A percentile compares a stretch with the other conserved stretches of the same genome.
These are phyloP conservation scores for Gambusia yucatana DNA, from an alignment of 2,797 vertebrate genomes.

Conservation along the genomic window DNA sequence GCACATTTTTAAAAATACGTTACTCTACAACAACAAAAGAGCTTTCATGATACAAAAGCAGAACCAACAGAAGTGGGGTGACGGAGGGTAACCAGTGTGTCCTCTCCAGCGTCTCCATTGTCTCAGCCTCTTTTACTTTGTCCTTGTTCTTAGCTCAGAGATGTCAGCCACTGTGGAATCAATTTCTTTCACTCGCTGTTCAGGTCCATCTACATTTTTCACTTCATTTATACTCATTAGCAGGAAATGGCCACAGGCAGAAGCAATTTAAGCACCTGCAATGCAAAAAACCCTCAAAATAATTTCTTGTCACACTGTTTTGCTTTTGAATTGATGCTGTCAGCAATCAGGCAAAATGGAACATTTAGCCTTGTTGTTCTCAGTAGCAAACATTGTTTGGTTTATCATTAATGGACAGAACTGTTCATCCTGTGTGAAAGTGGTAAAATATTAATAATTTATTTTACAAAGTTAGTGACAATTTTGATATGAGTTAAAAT, in stretches of 20 bases:
- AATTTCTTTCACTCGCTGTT: constrained; percentile 60
- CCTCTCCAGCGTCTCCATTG: constrained; percentile 20
- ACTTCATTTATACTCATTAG: constrained; percentile 77
- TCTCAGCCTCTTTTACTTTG: constrained; percentile 40
- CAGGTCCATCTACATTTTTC: constrained; percentile 73
- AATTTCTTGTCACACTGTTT: constrained; percentile 67
- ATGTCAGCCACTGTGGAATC: constrained; percentile 66
- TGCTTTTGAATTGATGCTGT: constrained; percentile 64
- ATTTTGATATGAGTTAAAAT: not conserved
- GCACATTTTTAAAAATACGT: constrained; percentile 18
- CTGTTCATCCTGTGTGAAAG: not conserved
- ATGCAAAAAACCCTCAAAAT: constrained; percentile 61
- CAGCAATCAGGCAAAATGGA: constrained; percentile 45
- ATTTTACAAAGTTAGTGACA: not conserved
- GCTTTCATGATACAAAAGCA: constrained; percentile 32
- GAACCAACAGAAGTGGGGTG: constrained; percentile 24
- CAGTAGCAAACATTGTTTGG: constrained; percentile 29
- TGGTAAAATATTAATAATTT: not conserved
- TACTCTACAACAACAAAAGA: constrained; percentile 20
- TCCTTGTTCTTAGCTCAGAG: constrained; percentile 52
- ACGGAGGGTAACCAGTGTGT: constrained; percentile 12
- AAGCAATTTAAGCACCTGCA: constrained; percentile 69
- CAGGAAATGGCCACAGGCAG: constrained; percentile 64
- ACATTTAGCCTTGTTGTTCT: constrained; percentile 39
- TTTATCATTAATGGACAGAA: constrained; percentile 2